phyloP scores from a whole-genome alignment of 2,797 vertebrate species.

The Eremophila alpestris region DNA sequence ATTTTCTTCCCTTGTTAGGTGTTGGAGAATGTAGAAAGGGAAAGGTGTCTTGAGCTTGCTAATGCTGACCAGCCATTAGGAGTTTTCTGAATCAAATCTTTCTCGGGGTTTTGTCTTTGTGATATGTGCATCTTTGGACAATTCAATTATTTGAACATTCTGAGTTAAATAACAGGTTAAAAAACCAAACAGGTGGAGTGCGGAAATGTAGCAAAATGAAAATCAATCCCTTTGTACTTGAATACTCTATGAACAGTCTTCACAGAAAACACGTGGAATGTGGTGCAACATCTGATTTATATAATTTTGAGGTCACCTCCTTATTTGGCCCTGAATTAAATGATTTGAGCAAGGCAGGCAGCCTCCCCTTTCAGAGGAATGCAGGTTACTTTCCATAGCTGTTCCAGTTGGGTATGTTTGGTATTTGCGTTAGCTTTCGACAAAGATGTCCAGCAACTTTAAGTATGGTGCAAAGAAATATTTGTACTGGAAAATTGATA shows the following conservation, averaged over 20 bases:
- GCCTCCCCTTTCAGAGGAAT: constrained; percentile 27
- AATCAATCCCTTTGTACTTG: constrained; percentile 57
- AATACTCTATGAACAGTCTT: constrained; percentile 58
- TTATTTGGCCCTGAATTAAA: constrained; percentile 34
- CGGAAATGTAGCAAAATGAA: constrained; percentile 63
- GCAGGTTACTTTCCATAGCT: constrained; percentile 38
- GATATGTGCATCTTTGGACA: background rate
- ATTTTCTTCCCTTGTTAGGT: constrained; percentile 39
- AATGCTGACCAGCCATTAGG: constrained; percentile 33
- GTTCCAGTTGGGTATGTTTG: background rate
- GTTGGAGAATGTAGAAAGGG: constrained; percentile 18
- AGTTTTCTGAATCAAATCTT: constrained; percentile 61
- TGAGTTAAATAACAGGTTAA: constrained; percentile 47
- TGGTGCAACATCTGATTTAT: constrained; percentile 64
- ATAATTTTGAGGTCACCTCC: constrained; percentile 62
- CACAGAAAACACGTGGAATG: constrained; percentile 57
- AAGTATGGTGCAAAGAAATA: background rate
- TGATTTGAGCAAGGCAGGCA: constrained; percentile 2
- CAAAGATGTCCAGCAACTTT: background rate
- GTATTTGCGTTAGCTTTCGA: background rate
- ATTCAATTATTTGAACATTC: constrained; percentile 56
- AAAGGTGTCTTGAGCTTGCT: constrained; percentile 49
- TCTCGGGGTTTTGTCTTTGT: constrained; percentile 5
- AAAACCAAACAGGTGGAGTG: background rate
- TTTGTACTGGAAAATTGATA: background rate